Evolutionary conservation across 92 coral and sea anemone genomes (phyloP), one percentile per base, ranked within the genome.

Genomic region (Umimayanthus kanabou): DNA sequence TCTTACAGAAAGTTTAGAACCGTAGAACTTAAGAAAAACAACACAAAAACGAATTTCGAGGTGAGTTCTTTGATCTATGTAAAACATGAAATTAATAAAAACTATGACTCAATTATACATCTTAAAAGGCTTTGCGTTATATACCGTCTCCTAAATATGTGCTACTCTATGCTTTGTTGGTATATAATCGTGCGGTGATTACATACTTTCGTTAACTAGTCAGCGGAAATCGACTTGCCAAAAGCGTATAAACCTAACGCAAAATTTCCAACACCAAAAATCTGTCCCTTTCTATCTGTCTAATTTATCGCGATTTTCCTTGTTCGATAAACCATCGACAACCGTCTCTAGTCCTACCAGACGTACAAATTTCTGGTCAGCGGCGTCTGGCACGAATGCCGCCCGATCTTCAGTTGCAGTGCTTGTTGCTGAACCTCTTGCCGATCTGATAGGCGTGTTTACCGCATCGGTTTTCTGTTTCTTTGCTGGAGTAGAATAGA

Each of bases 281-380:
- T 33, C 6, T 8, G 77, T 5, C 43, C 10, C 9, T 39, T 2
- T 70, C 78, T 83, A 83, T 43, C 78, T 70, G 87, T 83, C 78
- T 71, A 83, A 47, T n/a, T 83, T 83, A 33, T 83, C 87, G 42
- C 66, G 37, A 30, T 83, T 83, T 83, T 83, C 87, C 39, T 83
- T 83, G 67, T 83, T 83, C 22, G 87, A 83, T 33, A 83, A 83
- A 47, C 87, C 43, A 69, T 90, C 85, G 4, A 97, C 97, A 30
- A 97, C 97, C 37, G 93, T 93, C 79, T 97, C 99, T 37, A 97
- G 83, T 26, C 99, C 99, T n/a, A 97, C 91, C 73, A 97, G 80
- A 88, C 93, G 93, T 5, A 93, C 95, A 76, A 97, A 97, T 77
- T 92, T 77, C 75, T 83, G 74, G 87, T 97, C 99, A 26, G 94